A percentile compares a stretch with the other conserved stretches of the same genome.
phyloP scores from a whole-genome alignment of 2,888 invertebrate species.

The Dynastes tityus region DNA sequence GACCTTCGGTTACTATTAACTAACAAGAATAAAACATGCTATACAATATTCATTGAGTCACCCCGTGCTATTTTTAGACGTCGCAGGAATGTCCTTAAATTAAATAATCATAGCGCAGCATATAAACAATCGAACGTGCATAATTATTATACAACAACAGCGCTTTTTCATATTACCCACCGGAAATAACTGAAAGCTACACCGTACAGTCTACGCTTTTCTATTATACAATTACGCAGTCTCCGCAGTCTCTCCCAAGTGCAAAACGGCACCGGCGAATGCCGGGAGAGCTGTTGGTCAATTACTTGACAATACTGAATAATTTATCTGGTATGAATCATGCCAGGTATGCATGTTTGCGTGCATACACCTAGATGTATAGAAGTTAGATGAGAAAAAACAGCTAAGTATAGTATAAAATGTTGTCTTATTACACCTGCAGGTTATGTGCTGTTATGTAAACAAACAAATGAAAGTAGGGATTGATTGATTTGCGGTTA shows the following conservation, averaged over 20 bases:
- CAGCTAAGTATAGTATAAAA: constrained; percentile 18
- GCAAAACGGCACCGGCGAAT: constrained; percentile 20
- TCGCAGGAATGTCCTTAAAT: constrained; percentile 17
- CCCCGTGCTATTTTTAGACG: constrained; percentile 37
- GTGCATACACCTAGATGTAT: constrained; percentile 10
- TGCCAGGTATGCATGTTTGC: constrained; percentile 8
- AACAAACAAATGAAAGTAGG: constrained; percentile 23
- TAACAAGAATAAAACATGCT: not conserved
- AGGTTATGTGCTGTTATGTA: constrained; percentile 20
- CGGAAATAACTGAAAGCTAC: constrained; percentile 43
- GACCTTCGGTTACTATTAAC: constrained; percentile 2
- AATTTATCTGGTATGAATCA: constrained; percentile 37
- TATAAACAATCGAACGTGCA: constrained; percentile 36
- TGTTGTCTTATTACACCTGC: constrained; percentile 34
- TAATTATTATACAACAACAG: constrained; percentile 39
- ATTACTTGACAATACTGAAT: constrained; percentile 41
- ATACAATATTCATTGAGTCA: constrained; percentile 16
- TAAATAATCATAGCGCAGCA: constrained; percentile 28
- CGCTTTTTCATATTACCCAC: constrained; percentile 32
- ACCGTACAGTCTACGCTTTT: constrained; percentile 23
- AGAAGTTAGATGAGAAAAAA: not conserved
- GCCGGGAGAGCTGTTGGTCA: constrained; percentile 30
- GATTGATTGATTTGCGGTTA: not conserved
- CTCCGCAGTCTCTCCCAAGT: constrained; percentile 14
- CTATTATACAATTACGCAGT: constrained; percentile 9